Conservation (phyloP, 1,140 invertebrate genomes). For the Pseudomyrmex cubaensis region DNA sequence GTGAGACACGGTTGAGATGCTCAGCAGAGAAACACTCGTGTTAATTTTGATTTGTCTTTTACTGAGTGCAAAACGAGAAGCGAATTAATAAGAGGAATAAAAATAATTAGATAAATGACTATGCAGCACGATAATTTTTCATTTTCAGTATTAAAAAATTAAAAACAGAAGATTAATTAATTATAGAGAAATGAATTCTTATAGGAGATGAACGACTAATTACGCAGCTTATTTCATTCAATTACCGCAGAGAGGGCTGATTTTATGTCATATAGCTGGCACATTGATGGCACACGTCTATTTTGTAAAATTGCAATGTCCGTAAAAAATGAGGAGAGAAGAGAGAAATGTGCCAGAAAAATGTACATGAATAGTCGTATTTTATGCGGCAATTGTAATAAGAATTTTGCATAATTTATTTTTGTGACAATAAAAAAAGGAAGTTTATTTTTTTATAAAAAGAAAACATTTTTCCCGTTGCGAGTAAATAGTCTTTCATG, state of each 20-base stretch:
- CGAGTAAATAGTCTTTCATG: slow-evolving; percentile 5
- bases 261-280: not conserved
- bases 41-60: not conserved
- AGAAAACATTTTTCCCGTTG: not conserved
- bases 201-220: not conserved
- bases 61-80: not conserved
- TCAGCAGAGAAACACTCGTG: not conserved
- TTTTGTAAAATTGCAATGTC: slow-evolving; percentile 6
- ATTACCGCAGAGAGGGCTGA: slow-evolving; percentile 3
- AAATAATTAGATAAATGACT: slow-evolving; percentile 15
- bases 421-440: not conserved
- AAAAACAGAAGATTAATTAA: slow-evolving; percentile 1
- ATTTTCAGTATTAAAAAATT: not conserved
- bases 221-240: not conserved
- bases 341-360: not conserved
- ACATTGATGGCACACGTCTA: not conserved
- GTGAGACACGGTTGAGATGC: not conserved
- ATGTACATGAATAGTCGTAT: not conserved
- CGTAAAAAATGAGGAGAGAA: not conserved
- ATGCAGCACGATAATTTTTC: not conserved
- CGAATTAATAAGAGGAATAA: not conserved
- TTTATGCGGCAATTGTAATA: not conserved
- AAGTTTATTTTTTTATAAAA: not conserved
- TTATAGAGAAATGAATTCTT: not conserved
- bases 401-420: not conserved